Evolutionary conservation across 2,888 invertebrate genomes (phyloP).

Genomic region (Clunio marinus): DNA sequence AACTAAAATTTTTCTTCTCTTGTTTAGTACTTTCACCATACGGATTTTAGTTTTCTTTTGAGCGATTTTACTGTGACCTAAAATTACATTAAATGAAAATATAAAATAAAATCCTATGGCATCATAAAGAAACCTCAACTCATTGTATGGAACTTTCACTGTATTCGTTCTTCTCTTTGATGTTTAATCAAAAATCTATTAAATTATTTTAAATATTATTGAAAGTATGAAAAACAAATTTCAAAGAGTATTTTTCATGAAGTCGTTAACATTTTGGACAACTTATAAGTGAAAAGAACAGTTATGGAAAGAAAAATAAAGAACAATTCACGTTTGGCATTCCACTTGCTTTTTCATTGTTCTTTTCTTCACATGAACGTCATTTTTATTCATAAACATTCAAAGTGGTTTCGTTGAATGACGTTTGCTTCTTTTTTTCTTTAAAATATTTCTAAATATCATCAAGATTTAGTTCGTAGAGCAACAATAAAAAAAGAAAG

Average conservation of each 20-base stretch:
- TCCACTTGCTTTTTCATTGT: constrained; percentile 2
- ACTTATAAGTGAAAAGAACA: neutral
- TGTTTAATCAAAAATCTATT: neutral
- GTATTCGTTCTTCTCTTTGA: neutral
- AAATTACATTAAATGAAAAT: constrained; percentile 11
- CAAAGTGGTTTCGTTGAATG: too few relatives aligned
- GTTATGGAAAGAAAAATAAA: constrained; percentile 10
- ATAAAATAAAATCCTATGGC: constrained; percentile 3
- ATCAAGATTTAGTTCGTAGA: neutral
- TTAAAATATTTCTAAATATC: neutral
- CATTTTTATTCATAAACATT: too few relatives aligned
- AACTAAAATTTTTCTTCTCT: too few relatives aligned
- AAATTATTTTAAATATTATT: too few relatives aligned
- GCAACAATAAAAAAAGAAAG: neutral
- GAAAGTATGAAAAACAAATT: neutral
- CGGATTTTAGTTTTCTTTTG: too few relatives aligned
- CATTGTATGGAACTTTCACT: neutral
- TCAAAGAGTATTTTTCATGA: neutral
- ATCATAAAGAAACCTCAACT: neutral
- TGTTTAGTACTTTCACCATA: too few relatives aligned
- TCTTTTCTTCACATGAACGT: constrained; percentile 4
- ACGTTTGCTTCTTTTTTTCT: too few relatives aligned
- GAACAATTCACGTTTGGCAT: neutral
- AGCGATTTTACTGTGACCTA: neutral
- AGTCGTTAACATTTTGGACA: neutral